Conservation (phyloP, 2,113 vertebrate genomes). For the Lontra canadensis region DNA sequence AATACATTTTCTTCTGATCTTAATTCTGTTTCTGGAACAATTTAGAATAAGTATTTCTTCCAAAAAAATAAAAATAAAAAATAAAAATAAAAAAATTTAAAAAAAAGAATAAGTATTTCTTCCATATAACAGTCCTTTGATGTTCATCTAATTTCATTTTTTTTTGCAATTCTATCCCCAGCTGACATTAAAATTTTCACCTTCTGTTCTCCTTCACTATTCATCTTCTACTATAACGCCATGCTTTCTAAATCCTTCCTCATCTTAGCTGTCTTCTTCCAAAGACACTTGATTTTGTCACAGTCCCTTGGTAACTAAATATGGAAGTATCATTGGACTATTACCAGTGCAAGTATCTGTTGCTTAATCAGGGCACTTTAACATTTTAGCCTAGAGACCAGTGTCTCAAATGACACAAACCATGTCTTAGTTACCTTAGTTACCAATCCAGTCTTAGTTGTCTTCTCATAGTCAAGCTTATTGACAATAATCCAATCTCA, state of each 20-base stretch:
- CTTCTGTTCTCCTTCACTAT: background rate
- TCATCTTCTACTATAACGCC: background rate
- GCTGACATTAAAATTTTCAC: background rate
- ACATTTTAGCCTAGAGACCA: background rate
- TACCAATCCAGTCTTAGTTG: background rate
- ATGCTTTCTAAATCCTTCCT: background rate
- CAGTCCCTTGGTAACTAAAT: background rate
- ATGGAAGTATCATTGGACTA: background rate
- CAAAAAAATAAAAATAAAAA: background rate
- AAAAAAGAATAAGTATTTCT: background rate
- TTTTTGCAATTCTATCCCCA: background rate
- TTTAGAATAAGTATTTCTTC: conserved; percentile 6
- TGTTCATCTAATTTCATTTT: background rate
- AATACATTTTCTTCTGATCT: background rate
- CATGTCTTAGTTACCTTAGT: background rate
- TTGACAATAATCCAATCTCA: background rate
- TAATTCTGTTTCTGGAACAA: background rate
- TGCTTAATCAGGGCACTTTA: background rate
- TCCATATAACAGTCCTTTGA: background rate
- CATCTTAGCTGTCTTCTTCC: background rate
- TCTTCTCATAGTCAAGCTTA: background rate
- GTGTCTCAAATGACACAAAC: background rate
- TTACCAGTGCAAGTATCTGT: background rate
- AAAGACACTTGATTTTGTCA: background rate
- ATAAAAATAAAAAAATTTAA: no score